Conservation (phyloP, 2,113 vertebrate species). For the Calidris pygmaea region DNA sequence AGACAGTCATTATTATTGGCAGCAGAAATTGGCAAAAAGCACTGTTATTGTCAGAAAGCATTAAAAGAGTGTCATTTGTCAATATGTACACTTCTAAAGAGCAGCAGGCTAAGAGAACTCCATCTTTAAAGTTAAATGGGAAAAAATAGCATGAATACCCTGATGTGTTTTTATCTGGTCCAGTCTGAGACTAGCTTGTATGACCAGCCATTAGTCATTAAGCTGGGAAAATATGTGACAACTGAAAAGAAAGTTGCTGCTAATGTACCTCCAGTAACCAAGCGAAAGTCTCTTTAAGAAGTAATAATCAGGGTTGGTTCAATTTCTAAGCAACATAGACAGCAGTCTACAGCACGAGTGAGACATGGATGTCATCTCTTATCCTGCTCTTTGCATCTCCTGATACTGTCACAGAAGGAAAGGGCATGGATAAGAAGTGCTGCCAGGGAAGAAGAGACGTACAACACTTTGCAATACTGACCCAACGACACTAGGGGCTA, state of each 20-base stretch:
- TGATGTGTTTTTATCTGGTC: neutral
- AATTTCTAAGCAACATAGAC: neutral
- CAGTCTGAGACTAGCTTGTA: neutral
- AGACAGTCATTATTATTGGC: conserved; percentile 48
- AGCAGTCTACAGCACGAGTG: neutral
- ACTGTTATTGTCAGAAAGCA: conserved; percentile 32
- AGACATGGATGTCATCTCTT: neutral
- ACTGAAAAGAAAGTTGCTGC: neutral
- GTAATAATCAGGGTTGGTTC: neutral
- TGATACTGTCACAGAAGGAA: neutral
- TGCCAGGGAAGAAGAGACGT: neutral
- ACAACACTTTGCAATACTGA: neutral
- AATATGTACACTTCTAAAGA: neutral
- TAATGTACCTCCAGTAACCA: neutral
- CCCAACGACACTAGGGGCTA: neutral
- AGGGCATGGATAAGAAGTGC: neutral
- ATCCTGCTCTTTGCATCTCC: neutral
- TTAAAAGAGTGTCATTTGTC: conserved; percentile 35
- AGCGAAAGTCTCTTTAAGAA: neutral
- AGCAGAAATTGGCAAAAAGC: conserved; percentile 17
- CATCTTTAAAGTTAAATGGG: neutral
- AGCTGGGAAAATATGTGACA: neutral
- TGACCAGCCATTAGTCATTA: neutral
- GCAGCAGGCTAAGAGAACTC: neutral
- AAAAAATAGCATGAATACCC: neutral